phyloP scores from a whole-genome alignment of 2,797 vertebrate genomes.

The Micropoecilia bifurca region DNA sequence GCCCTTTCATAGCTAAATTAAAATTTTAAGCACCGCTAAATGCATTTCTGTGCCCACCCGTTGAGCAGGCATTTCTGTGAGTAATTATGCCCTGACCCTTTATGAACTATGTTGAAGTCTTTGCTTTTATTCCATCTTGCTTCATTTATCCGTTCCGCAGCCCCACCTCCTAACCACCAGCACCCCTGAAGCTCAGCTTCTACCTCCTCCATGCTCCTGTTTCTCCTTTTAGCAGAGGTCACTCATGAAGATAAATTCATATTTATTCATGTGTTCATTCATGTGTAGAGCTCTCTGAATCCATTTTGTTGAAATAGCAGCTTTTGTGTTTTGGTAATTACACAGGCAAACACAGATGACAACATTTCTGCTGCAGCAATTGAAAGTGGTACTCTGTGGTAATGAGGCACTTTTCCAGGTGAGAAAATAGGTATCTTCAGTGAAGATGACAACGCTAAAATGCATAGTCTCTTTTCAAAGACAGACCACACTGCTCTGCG shows the following conservation, averaged over 20 bases:
- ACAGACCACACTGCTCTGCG: conserved; percentile 18
- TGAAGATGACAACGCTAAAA: conserved; percentile 16
- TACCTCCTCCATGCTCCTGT: conserved; percentile 24
- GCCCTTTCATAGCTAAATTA: conserved; percentile 64
- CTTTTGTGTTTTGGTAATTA: conserved; percentile 63
- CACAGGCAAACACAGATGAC: conserved; percentile 50
- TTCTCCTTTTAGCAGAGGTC: conserved; percentile 55
- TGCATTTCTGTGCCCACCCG: conserved; percentile 64
- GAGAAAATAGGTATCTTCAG: conserved; percentile 24
- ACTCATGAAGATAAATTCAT: conserved; percentile 60
- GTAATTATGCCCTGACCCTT: conserved; percentile 68
- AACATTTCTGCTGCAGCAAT: conserved; percentile 41
- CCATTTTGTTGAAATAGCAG: conserved; percentile 55
- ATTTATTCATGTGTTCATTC: conserved; percentile 66
- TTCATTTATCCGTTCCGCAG: conserved; percentile 26
- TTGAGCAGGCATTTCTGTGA: conserved; percentile 62
- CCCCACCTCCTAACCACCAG: background rate
- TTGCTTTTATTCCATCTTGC: conserved; percentile 54
- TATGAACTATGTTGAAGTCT: conserved; percentile 50
- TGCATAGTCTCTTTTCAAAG: conserved; percentile 18
- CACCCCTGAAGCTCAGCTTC: conserved; percentile 3
- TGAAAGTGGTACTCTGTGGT: conserved; percentile 37
- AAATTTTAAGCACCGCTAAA: conserved; percentile 66
- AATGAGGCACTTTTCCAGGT: conserved; percentile 35
- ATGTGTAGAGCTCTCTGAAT: conserved; percentile 60